Evolutionary conservation across 92 coral and sea anemone species (phyloP).

Genomic region (Palythoa caribaeorum): DNA sequence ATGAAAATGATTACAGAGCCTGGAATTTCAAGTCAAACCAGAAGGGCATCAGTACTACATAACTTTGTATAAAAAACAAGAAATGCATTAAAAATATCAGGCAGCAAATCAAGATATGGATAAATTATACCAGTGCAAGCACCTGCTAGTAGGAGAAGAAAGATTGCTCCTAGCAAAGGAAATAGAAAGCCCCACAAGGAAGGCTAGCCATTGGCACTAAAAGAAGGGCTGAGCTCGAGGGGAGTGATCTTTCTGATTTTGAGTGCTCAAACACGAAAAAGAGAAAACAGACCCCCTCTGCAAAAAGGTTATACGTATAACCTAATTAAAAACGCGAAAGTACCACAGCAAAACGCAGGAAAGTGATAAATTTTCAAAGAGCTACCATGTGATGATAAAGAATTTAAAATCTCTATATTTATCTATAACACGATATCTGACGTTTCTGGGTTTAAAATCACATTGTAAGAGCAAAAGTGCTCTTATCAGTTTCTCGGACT

Average conservation of each 20-base stretch:
- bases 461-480: background rate
- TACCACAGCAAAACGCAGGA: conserved; percentile 33
- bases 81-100: background rate
- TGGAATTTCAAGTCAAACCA: background rate
- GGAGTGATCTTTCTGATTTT: background rate
- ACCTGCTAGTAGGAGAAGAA: background rate
- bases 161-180: background rate
- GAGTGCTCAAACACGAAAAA: background rate
- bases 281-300: background rate
- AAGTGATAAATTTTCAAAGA: background rate
- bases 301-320: conserved; percentile 1
- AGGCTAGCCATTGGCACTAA: background rate
- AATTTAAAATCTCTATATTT: too few species aligned
- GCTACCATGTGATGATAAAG: background rate
- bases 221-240: background rate
- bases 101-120: conserved; percentile 3
- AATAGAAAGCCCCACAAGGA: background rate
- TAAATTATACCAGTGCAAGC: conserved; percentile 11
- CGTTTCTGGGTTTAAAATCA: background rate
- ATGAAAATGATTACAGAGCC: background rate
- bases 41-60: conserved; percentile 12
- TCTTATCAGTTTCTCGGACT: background rate
- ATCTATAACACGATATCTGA: background rate
- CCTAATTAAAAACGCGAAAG: background rate
- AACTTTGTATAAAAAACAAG: background rate